Conservation (phyloP, 2,888 invertebrate species). For the Mesoligia furuncula region DNA sequence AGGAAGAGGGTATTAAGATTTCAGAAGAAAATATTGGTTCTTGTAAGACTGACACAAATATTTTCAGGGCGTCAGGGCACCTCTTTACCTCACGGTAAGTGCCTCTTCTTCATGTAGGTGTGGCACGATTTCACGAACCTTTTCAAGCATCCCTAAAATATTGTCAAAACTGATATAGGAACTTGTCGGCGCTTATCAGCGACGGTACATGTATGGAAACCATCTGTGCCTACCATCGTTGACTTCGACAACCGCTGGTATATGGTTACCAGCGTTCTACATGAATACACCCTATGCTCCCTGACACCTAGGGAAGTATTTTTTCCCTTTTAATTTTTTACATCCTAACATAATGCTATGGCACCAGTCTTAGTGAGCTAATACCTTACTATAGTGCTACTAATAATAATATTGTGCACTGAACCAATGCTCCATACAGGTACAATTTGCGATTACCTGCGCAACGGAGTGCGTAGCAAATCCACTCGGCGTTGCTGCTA, state of each 20-base stretch:
- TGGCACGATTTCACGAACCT: neutral
- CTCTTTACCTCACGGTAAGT: neutral
- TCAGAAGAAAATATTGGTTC: neutral
- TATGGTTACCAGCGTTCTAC: neutral
- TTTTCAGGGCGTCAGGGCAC: too few relatives aligned
- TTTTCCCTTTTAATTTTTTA: neutral
- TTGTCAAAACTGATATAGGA: neutral
- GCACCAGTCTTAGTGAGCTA: neutral
- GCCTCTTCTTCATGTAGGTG: neutral
- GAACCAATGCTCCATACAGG: neutral
- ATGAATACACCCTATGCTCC: neutral
- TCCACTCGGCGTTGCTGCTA: neutral
- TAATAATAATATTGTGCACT: conserved; percentile 2
- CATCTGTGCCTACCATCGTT: neutral
- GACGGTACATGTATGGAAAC: neutral
- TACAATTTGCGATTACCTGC: neutral
- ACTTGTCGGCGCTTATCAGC: neutral
- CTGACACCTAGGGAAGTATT: too few relatives aligned
- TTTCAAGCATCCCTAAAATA: neutral
- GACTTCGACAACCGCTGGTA: neutral
- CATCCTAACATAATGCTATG: neutral
- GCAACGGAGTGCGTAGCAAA: neutral
- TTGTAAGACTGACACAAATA: neutral
- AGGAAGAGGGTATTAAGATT: neutral
- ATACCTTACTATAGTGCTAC: neutral